Percentiles rank a stretch among this genome's conserved stretches.
These are phyloP conservation scores for Blastomussa wellsi DNA, from an alignment of 92 coral and sea anemone species.

Conservation along the genomic window DNA sequence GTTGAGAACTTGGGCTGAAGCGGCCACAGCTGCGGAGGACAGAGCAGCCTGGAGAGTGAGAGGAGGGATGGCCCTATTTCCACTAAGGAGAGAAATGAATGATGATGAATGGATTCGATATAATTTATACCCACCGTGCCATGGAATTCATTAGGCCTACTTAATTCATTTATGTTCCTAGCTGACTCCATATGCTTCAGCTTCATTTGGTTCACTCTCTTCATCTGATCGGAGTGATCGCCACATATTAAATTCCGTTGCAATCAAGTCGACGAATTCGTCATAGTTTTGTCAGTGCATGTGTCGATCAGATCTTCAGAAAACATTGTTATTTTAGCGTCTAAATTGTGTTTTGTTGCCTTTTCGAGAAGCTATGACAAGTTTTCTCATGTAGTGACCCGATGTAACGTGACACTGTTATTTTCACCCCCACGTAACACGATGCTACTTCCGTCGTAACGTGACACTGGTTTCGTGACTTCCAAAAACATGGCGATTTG, in stretches of 20 bases:
- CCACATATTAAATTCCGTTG: background rate
- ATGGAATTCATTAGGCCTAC: background rate
- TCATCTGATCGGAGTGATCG: background rate
- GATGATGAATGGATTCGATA: too few relatives aligned
- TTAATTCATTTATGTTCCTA: background rate
- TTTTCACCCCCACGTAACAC: background rate
- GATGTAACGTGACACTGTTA: constrained; percentile 1
- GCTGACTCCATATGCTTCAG: too few relatives aligned
- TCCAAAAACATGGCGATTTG: background rate
- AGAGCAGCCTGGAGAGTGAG: too few relatives aligned
- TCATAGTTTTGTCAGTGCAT: background rate
- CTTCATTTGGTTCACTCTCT: background rate
- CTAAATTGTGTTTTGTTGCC: background rate
- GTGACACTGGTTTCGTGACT: background rate
- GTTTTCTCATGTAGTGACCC: background rate
- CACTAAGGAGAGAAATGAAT: too few relatives aligned
- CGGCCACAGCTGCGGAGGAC: too few relatives aligned
- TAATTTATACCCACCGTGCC: background rate
- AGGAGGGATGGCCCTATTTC: too few relatives aligned
- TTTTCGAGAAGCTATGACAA: background rate
- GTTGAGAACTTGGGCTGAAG: too few relatives aligned
- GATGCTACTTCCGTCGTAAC: background rate
- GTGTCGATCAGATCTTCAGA: background rate
- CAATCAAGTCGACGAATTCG: background rate
- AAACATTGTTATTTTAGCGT: background rate